phyloP scores from a whole-genome alignment of 2,113 vertebrate genomes.

The Apaloderma vittatum region DNA sequence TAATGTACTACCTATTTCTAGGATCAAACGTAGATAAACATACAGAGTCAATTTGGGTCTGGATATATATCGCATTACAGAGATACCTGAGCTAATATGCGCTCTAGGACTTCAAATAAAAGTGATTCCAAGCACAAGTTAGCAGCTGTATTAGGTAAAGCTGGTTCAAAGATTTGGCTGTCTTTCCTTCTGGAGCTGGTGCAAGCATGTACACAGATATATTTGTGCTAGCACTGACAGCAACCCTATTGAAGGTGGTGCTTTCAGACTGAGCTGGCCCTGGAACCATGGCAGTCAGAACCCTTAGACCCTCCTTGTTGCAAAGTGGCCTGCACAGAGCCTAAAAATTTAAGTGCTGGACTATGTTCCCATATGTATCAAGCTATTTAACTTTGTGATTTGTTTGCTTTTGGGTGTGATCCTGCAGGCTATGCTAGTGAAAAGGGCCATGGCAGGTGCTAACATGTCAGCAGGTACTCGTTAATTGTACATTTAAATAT shows the following conservation, averaged over 20 bases:
- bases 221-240: background rate
- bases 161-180: background rate
- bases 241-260: background rate
- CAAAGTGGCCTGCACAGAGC: background rate
- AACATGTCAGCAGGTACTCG: background rate
- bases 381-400: background rate
- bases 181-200: background rate
- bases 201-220: background rate
- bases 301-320: rapidly evolving
- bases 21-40: background rate
- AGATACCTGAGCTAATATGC: background rate
- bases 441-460: background rate
- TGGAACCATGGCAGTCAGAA: background rate
- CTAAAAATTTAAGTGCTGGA: background rate
- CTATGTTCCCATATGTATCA: background rate
- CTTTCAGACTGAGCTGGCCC: background rate
- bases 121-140: background rate
- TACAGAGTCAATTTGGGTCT: background rate
- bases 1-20: background rate
- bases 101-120: background rate
- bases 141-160: background rate
- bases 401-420: background rate
- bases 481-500: background rate
- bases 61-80: background rate
- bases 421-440: background rate